These are phyloP conservation scores for Lobophora halterata DNA, from an alignment of 2,888 invertebrate genomes.

Conservation along the genomic window DNA sequence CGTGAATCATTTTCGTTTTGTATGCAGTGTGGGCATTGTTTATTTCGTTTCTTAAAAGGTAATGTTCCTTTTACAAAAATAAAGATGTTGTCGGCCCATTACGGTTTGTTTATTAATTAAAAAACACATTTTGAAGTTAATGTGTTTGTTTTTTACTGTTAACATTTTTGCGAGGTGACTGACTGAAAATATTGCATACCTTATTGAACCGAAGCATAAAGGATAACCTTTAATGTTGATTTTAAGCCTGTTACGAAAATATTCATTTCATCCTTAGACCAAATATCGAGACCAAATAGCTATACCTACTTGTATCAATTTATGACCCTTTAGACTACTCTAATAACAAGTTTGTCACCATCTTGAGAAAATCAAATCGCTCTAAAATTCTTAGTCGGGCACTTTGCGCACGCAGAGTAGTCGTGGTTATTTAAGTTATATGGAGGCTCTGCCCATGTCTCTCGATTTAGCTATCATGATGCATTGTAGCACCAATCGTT, in stretches of 20 bases:
- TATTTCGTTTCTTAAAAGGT: conserved; percentile 27
- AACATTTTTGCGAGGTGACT: conserved; percentile 14
- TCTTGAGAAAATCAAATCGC: too few relatives aligned
- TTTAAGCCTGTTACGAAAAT: conserved; percentile 1
- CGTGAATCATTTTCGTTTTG: conserved; percentile 26
- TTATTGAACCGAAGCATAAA: conserved; percentile 11
- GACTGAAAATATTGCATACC: conserved; percentile 13
- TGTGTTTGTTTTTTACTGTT: conserved; percentile 23
- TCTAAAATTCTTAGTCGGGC: too few relatives aligned
- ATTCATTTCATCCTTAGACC: too few relatives aligned
- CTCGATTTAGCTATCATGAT: too few relatives aligned
- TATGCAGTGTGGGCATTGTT: conserved; percentile 28
- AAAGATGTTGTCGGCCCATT: conserved; percentile 24
- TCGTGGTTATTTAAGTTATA: too few relatives aligned
- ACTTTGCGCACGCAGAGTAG: too few relatives aligned
- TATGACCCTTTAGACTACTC: too few relatives aligned
- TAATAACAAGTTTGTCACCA: too few relatives aligned
- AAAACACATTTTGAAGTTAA: conserved; percentile 23
- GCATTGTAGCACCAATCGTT: too few relatives aligned
- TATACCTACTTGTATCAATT: too few relatives aligned
- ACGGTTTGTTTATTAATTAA: conserved; percentile 28
- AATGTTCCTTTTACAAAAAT: conserved; percentile 26
- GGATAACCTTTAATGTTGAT: conserved; percentile 1
- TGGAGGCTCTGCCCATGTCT: too few relatives aligned
- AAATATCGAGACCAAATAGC: too few relatives aligned